Evolutionary conservation across 2,797 vertebrate species (phyloP), one percentile per base, ranked within the genome.

Genomic region (Kryptolebias ocellatus): DNA sequence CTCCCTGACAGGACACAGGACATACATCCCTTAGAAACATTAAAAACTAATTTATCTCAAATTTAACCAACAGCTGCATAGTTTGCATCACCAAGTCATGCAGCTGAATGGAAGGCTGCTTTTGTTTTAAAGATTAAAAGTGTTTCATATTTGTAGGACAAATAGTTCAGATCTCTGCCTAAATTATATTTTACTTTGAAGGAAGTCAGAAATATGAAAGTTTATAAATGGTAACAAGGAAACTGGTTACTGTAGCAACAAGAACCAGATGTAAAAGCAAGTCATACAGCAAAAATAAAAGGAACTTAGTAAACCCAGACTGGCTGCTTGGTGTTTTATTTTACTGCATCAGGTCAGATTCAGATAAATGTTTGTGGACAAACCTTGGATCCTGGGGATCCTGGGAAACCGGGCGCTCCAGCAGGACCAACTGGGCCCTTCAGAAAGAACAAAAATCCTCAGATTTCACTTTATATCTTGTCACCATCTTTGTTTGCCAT

Each of bases 321-420:
- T 46, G 4, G 9, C 20, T 1, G 11, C 5, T 18, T 29, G 10
- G 14, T 53, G 6, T 6, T 67, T 53, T 60, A 45, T 51, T 67
- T 70, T 4, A 46, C 34, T n/a, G 4, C 1, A 27, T 9, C 11
- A 49, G 2, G 0, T 61, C 42, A 64, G 20, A 53, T 29, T 10
- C 16, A 49, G 29, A n/a, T 31, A 37, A 60, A 42, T 17, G 42
- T n/a, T 42, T 12, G 1, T 51, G 15, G 50, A 90, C 88, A 52
- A 78, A 98, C 98, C 96, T 99, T 99, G 10, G 97, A 74, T 84
- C 98, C 98, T 31, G 97, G 96, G 60, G 96, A 95, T 49, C 98
- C 98, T 17, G 97, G 98, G 93, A 99, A 99, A 70, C 98, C 98
- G 3, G 97, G 97, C 49, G 96, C 92, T 83, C 98, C 97, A 29